Base-by-base conservation (phyloP, 2,113 vertebrate genomes). In the Phrynosoma platyrhinos region DNA sequence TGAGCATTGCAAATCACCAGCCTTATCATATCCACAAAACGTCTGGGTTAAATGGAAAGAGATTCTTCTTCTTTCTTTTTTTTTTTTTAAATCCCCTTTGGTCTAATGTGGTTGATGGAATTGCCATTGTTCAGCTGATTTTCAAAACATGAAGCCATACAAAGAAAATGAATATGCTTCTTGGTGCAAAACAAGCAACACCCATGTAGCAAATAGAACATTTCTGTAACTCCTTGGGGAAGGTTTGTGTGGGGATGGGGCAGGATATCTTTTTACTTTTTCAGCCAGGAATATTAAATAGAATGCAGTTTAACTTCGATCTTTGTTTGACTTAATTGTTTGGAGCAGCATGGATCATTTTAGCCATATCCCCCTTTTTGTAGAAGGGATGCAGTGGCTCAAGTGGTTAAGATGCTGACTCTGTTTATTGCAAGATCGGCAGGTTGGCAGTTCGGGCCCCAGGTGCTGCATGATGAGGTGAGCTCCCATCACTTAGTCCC, bases 321-420 rank as follows among this genome's bases (percentile, higher is more conserved):
- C 55, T 77, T 68, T 66, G 21, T 88, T 76, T 36, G 52, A 76
- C 58, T 78, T 86, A 86, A 68, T 88, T 76, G 55, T 76, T 77
- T 82, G 52, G 71, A 76, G 55, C 79, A 88, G n/a, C 71, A 76
- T 68, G 42, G 72, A 82, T 36, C 52, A 88, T 25, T 25, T 42
- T 77, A 88, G 27, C 58, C 58, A 88, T 88, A 80, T 88, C 80
- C 42, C 23, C 30, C 58, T 32, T 88, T 52, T 76, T 83, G 30
- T 4, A 77, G 72, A 36, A 36, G 36, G 36, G 36, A 36, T 36
- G 36, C 36, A 36, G 36, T 36, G 36, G 36, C 36, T 36, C 36
- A 36, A 36, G 36, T 36, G 36, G 36, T 36, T 36, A 36, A 36
- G 36, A 36, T 36, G 36, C 36, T 36, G 36, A 36, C 36, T 36